Evolutionary conservation across 2,797 vertebrate species (phyloP).

Genomic region (Parauchenoglanis punctatus): DNA sequence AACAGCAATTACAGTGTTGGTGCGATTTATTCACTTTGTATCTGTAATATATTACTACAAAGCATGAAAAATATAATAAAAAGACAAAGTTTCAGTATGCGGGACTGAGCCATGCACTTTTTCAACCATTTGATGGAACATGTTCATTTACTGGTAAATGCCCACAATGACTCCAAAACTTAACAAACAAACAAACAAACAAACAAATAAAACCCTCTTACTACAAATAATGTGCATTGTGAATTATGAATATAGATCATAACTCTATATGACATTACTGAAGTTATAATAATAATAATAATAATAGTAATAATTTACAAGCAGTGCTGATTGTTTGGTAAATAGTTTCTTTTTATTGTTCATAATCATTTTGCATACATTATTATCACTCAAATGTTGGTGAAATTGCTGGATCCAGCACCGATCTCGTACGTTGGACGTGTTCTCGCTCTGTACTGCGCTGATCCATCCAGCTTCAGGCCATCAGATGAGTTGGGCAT

Average conservation of each 20-base stretch:
- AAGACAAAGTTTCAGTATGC: not conserved
- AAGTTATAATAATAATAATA: not conserved
- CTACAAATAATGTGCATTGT: not conserved
- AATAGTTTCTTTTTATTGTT: slow-evolving; percentile 73
- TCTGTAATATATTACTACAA: not conserved
- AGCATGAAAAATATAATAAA: not conserved
- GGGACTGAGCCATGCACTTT: not conserved
- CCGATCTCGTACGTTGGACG: slow-evolving; percentile 42
- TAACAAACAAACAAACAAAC: too few species aligned
- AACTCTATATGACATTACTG: not conserved
- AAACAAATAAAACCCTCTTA: too few species aligned
- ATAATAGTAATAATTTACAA: slow-evolving; percentile 6
- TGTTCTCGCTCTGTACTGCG: slow-evolving; percentile 57
- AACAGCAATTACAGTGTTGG: not conserved
- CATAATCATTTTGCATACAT: slow-evolving; percentile 79
- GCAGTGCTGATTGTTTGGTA: slow-evolving; percentile 54
- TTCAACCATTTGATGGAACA: not conserved
- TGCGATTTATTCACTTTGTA: not conserved
- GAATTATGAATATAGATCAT: not conserved
- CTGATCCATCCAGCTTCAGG: slow-evolving; percentile 47
- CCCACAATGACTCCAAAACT: not conserved
- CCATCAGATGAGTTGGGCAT: slow-evolving; percentile 52
- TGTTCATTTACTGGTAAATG: not conserved
- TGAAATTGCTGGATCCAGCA: slow-evolving; percentile 70
- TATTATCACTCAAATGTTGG: slow-evolving; percentile 77